These are phyloP conservation scores for Parelbella ahira DNA, from an alignment of 2,888 invertebrate genomes.

Conservation along the genomic window DNA sequence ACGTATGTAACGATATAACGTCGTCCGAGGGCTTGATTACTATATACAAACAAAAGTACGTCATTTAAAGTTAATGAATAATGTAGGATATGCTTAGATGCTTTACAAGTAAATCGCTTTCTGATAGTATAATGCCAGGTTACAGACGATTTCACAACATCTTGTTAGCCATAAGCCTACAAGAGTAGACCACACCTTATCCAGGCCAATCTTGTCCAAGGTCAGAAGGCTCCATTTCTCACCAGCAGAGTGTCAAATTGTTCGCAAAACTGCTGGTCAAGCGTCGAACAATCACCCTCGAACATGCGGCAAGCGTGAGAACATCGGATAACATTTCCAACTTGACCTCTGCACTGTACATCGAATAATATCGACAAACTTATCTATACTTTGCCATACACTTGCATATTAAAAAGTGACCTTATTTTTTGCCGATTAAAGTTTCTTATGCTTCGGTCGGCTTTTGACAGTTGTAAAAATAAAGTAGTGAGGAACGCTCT, in stretches of 20 bases:
- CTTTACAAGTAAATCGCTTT: too few species aligned
- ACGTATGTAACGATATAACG: too few species aligned
- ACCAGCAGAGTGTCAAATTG: slow-evolving; percentile 54
- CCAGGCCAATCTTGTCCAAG: slow-evolving; percentile 21
- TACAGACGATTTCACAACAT: not conserved
- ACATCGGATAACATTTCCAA: slow-evolving; percentile 50
- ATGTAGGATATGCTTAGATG: too few species aligned
- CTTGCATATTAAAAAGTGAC: slow-evolving; percentile 4
- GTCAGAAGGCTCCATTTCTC: slow-evolving; percentile 24
- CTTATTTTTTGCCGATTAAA: slow-evolving; percentile 7
- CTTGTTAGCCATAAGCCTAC: slow-evolving; percentile 1
- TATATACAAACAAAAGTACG: too few species aligned
- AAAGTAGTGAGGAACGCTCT: slow-evolving; percentile 43
- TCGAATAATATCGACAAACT: slow-evolving; percentile 36
- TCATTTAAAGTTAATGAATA: too few species aligned
- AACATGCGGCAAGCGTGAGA: slow-evolving; percentile 66
- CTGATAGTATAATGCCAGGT: not conserved
- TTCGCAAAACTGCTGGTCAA: slow-evolving; percentile 52
- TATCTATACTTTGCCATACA: slow-evolving; percentile 28
- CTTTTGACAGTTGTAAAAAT: slow-evolving; percentile 20
- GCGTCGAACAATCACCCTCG: slow-evolving; percentile 46
- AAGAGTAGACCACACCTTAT: slow-evolving; percentile 14
- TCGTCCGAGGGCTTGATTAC: too few species aligned
- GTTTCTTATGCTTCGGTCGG: slow-evolving; percentile 5
- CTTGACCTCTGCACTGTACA: slow-evolving; percentile 47